Base-by-base conservation (phyloP, 2,113 vertebrate genomes). In the Menidia beryllina region DNA sequence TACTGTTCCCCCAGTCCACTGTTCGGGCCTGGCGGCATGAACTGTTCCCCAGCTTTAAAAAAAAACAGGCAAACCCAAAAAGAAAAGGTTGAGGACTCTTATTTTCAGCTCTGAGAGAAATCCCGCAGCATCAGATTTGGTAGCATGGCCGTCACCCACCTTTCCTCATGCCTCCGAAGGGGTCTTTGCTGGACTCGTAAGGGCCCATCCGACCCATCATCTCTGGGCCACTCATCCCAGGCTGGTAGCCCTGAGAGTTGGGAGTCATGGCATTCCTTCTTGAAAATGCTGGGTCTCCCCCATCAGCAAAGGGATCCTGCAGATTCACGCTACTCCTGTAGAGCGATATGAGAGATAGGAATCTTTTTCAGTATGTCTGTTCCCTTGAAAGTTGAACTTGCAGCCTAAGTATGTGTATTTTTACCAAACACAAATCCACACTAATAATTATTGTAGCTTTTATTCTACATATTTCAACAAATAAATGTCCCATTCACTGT, bases 111-210 rank as follows among this genome's bases (percentile, higher is more conserved):
- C 12, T 2, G 11, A 54, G 10, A 1, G 1, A 65, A 43, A 7
- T 45, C 1, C 10, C 10, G 1, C 3, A 25, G 13, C 13, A 36
- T 2, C 10, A 7, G 3, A 60, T 30, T 27, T 21, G 25, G 5
- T 14, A 25, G 0, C 9, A 1, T 7, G 11, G 21, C 11, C 4
- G 20, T 9, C 2, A 51, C 82, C 93, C 67, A 98, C 98, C 97
- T 98, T 99, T 99, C 91, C 98, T 97, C 97, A 99, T 98, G 77
- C 95, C 95, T 80, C 97, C 92, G 52, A 98, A 99, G 21, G 97
- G 97, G 93, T 99, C 98, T 82, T 99, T 98, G 94, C 92, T 97
- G 84, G 97, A 92, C 91, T 99, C 97, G 0, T 97, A 99, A 69
- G 96, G 95, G 13, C 81, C 92, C 94, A 98, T 97, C 71, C 97